These are phyloP conservation scores for Pseudanteris insignis DNA, from an alignment of 2,888 invertebrate genomes.

Conservation along the genomic window DNA sequence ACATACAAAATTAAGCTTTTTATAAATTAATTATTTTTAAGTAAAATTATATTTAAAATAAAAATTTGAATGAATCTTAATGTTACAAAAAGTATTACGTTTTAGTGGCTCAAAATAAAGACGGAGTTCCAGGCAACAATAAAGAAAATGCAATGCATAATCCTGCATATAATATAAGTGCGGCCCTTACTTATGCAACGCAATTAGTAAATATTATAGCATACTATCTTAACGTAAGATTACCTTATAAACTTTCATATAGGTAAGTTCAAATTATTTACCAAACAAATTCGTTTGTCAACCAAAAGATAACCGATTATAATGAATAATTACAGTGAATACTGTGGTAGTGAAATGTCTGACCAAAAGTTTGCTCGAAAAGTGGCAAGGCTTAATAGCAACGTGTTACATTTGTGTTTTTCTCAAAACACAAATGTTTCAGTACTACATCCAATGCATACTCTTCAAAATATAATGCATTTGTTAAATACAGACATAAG, in stretches of 20 bases:
- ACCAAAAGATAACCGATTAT: too few relatives aligned
- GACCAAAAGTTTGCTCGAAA: slow-evolving; percentile 78
- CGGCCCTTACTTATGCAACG: slow-evolving; percentile 82
- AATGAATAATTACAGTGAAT: slow-evolving; percentile 77
- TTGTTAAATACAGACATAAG: slow-evolving; percentile 74
- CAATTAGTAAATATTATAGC: slow-evolving; percentile 85
- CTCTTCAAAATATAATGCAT: slow-evolving; percentile 77
- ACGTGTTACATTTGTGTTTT: slow-evolving; percentile 81
- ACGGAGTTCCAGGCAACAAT: slow-evolving; percentile 68
- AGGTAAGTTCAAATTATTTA: slow-evolving; percentile 67
- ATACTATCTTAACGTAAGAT: slow-evolving; percentile 81
- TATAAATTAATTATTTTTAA: too few relatives aligned
- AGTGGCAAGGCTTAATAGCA: slow-evolving; percentile 82
- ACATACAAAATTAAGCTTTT: too few relatives aligned
- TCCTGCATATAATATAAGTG: slow-evolving; percentile 78
- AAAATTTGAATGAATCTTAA: too few relatives aligned
- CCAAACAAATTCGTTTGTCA: neutral
- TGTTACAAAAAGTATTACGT: slow-evolving; percentile 38
- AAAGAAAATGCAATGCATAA: slow-evolving; percentile 72
- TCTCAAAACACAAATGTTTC: slow-evolving; percentile 77
- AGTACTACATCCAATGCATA: slow-evolving; percentile 74
- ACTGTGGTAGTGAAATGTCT: slow-evolving; percentile 77
- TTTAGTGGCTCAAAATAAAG: slow-evolving; percentile 70
- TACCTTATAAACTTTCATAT: slow-evolving; percentile 79
- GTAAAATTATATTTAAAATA: too few relatives aligned